Percentiles rank a stretch among this genome's conserved stretches.
Conservation (phyloP, 2,113 vertebrate species). For the Opisthocomus hoazin region DNA sequence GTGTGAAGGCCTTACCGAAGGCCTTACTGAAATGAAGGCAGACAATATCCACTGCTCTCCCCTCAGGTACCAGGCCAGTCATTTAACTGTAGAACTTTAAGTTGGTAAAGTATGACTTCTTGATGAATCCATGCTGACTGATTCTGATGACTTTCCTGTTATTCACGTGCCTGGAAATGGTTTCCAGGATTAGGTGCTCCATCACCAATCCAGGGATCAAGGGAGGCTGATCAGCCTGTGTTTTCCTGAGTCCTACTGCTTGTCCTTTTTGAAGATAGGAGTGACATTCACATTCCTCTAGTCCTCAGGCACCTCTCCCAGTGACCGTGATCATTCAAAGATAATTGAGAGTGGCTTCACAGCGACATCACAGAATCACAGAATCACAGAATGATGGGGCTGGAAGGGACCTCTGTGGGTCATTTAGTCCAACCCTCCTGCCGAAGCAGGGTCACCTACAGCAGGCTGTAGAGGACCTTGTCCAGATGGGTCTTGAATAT, state of each 20-base stretch:
- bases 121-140: neutral
- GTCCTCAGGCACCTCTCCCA: neutral
- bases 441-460: no score
- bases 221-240: neutral
- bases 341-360: neutral
- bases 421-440: no score
- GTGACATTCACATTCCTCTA: neutral
- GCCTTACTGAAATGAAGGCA: neutral
- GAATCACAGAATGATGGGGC: no score
- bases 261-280: neutral
- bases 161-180: neutral
- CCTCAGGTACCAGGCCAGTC: neutral
- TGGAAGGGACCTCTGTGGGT: no score
- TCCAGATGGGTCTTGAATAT: no score
- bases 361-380: neutral
- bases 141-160: neutral
- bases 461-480: no score
- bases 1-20: neutral
- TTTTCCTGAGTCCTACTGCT: neutral
- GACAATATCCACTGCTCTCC: neutral
- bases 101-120: neutral
- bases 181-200: neutral
- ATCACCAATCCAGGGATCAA: neutral
- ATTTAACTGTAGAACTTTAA: neutral
- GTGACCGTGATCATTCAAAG: neutral